Conservation (phyloP, 2,113 vertebrate genomes). For the Ciconia stormi region DNA sequence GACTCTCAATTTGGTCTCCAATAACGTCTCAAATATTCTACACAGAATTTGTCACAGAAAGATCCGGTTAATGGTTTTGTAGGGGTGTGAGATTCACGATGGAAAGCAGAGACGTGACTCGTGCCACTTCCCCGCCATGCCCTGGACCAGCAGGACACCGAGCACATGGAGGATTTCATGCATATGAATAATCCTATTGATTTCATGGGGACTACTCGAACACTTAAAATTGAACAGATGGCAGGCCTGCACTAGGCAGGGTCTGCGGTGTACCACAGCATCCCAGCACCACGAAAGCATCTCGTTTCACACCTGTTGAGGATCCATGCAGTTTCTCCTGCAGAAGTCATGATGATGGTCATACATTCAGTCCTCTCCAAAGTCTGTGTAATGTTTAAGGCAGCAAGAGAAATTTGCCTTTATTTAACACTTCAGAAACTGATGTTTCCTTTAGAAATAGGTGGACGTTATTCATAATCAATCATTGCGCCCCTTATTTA, state of each 20-base stretch:
- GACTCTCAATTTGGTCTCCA: conserved; percentile 20
- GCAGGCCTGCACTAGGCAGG: neutral
- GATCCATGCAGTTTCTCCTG: neutral
- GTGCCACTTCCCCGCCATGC: neutral
- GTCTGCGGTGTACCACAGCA: neutral
- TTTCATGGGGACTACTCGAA: neutral
- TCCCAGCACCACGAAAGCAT: neutral
- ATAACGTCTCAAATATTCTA: conserved; percentile 4
- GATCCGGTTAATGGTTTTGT: neutral
- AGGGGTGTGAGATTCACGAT: neutral
- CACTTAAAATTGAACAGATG: neutral
- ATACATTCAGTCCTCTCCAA: conserved; percentile 16
- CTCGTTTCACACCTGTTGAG: neutral
- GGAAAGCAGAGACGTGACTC: neutral
- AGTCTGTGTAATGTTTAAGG: conserved; percentile 41
- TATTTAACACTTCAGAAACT: conserved; percentile 16
- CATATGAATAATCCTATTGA: neutral
- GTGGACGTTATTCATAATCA: neutral
- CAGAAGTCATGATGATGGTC: conserved; percentile 8
- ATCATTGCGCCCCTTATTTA: neutral
- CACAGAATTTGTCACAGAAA: conserved; percentile 31
- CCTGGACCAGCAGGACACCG: conserved; percentile 46
- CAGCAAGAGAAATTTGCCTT: conserved; percentile 47
- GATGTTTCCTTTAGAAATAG: conserved; percentile 6
- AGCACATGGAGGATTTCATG: neutral